Percentiles rank a stretch among this genome's conserved stretches.
phyloP scores from a whole-genome alignment of 2,797 vertebrate genomes.

The Coilia nasus region DNA sequence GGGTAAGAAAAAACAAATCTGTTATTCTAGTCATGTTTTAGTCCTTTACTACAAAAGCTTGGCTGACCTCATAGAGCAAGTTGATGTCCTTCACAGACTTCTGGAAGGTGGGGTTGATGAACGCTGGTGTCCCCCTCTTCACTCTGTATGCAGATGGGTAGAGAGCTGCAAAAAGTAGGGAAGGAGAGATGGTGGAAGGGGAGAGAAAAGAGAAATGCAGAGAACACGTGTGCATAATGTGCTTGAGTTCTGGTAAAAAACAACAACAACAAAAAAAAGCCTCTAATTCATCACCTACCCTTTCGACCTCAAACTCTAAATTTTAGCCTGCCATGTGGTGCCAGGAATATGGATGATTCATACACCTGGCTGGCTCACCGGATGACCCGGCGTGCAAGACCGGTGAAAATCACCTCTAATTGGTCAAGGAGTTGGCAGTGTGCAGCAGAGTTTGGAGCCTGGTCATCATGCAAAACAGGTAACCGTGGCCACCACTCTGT shows the following conservation, averaged over 20 bases:
- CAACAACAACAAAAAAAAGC: no score
- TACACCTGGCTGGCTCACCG: not conserved
- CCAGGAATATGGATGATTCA: constrained; percentile 14
- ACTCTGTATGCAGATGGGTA: constrained; percentile 85
- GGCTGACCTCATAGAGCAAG: constrained; percentile 89
- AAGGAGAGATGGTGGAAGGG: not conserved
- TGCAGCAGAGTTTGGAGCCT: not conserved
- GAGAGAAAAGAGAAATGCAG: not conserved
- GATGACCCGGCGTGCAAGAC: constrained; percentile 8
- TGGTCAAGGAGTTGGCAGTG: constrained; percentile 1
- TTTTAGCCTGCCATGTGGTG: not conserved
- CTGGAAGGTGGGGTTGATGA: constrained; percentile 85
- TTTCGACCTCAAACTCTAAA: constrained; percentile 8
- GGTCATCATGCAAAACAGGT: not conserved
- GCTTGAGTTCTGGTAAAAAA: not conserved
- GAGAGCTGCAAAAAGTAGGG: constrained; percentile 71
- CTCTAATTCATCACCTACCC: not conserved
- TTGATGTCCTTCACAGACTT: constrained; percentile 82
- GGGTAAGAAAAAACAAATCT: not conserved
- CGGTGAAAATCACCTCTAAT: constrained; percentile 25
- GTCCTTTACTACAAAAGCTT: not conserved
- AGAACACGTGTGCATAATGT: not conserved
- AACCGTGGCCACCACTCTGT: not conserved
- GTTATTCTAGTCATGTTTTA: not conserved
- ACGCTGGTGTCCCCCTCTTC: constrained; percentile 77